Conservation (phyloP, 2,797 vertebrate genomes). For the Lepidocolaptes lacrymiger region DNA sequence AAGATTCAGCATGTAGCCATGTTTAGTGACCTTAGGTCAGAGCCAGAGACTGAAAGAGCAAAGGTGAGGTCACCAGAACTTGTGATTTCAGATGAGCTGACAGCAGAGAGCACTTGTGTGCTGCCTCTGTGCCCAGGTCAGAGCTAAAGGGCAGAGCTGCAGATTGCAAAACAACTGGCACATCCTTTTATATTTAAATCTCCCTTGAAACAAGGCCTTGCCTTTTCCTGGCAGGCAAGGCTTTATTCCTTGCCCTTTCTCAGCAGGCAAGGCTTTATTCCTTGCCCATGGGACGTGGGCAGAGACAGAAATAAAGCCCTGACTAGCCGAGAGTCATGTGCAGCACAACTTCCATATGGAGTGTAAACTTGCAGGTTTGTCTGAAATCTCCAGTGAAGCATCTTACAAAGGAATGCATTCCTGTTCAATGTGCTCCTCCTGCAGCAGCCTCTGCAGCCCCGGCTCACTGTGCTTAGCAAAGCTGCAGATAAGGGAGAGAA, state of each 20-base stretch:
- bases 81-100: background rate
- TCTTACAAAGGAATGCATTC: background rate
- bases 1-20: background rate
- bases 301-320: background rate
- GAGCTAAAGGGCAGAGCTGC: background rate
- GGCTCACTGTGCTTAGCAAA: background rate
- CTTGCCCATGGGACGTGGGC: background rate
- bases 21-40: background rate
- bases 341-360: background rate
- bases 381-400: background rate
- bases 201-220: background rate
- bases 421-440: background rate
- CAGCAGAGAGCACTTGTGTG: background rate
- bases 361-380: background rate
- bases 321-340: background rate
- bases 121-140: background rate
- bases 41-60: background rate
- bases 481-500: background rate
- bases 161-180: background rate
- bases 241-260: background rate
- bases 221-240: background rate
- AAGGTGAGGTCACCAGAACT: background rate
- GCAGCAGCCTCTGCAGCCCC: background rate
- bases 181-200: background rate
- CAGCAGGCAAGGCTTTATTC: background rate